Conservation (phyloP, 2,888 invertebrate species). For the Stegana nigrithorax region DNA sequence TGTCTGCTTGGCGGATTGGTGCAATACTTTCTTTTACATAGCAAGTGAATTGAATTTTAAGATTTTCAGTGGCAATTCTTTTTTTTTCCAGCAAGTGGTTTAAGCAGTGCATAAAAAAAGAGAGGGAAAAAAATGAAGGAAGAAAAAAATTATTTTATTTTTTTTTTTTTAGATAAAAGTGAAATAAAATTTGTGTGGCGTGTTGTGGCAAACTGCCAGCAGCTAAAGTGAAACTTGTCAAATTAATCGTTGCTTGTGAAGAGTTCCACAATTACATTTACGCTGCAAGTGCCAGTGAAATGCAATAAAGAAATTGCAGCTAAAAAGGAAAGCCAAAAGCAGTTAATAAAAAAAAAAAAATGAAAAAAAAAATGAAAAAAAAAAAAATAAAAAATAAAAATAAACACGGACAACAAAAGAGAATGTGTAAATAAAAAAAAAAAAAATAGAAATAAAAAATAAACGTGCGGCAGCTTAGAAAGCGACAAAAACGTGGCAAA, state of each 20-base stretch:
- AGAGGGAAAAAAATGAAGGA: neutral
- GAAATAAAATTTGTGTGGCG: too few species aligned
- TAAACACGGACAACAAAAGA: too few species aligned
- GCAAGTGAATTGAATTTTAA: too few species aligned
- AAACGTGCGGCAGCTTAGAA: neutral
- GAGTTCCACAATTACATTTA: neutral
- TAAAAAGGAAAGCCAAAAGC: neutral
- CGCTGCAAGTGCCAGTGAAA: neutral
- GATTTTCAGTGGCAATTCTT: too few species aligned
- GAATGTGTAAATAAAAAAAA: too few species aligned
- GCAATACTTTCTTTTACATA: neutral
- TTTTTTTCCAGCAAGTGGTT: slow-evolving; percentile 11
- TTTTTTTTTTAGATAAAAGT: neutral
- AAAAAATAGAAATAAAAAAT: too few species aligned
- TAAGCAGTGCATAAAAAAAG: neutral
- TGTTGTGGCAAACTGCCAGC: too few species aligned
- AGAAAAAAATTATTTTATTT: neutral
- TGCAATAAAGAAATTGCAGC: neutral
- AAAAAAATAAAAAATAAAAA: neutral
- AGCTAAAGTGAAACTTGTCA: slow-evolving; percentile 5
- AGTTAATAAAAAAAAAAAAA: neutral
- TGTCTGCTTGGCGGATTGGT: neutral
- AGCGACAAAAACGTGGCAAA: neutral
- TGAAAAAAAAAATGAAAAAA: neutral
- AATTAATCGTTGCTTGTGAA: neutral